Evolutionary conservation across 23 tunicate species (phyloP), one percentile per base, ranked within the genome.

Genomic region (Botrylloides violaceus): DNA sequence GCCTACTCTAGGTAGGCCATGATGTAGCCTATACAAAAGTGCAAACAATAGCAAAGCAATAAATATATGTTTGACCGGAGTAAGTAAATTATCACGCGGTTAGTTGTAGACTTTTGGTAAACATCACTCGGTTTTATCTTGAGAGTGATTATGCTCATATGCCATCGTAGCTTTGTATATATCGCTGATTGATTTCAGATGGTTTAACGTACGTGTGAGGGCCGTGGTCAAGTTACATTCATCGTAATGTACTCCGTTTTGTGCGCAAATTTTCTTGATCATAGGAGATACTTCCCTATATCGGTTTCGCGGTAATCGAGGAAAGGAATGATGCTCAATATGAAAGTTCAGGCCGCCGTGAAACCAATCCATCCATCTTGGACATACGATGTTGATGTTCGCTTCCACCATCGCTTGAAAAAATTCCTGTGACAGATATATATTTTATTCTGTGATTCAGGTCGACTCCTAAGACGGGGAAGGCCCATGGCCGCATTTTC

Each of bases 321-420:
- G 96, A 61, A 88, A 88, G 53, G 78, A 82, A 72, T 88, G 96
- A 37, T 88, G 96, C 65, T 88, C 96, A 36, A 77, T 81, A 48
- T 88, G 96, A 35, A 81, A 88, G 56, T 88, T 88, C 25, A 88
- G 76, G 6, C 96, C 96, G 21, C 96, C 96, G 59, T 88, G 96
- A 43, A 88, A 88, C 96, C 96, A 88, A 29, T 88, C 96, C 80
- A 82, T 43, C 96, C 96, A 88, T 47, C 68, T 34, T 30, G 88
- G 88, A 38, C 84, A 82, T 9, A 49, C 63, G 65, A 88, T 82
- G 77, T 88, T 88, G 35, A 88, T 59, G 50, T 88, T 88, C 72
- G 72, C 71, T 25, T 88, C 96, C 12, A 88, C 62, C 96, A 88
- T 88, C 3, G 77, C 70, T 18, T 79, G 75, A 68, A 77, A 88